Evolutionary conservation across 2,113 vertebrate genomes (phyloP), one percentile per base, ranked within the genome.

Genomic region (Glareola pratincola): DNA sequence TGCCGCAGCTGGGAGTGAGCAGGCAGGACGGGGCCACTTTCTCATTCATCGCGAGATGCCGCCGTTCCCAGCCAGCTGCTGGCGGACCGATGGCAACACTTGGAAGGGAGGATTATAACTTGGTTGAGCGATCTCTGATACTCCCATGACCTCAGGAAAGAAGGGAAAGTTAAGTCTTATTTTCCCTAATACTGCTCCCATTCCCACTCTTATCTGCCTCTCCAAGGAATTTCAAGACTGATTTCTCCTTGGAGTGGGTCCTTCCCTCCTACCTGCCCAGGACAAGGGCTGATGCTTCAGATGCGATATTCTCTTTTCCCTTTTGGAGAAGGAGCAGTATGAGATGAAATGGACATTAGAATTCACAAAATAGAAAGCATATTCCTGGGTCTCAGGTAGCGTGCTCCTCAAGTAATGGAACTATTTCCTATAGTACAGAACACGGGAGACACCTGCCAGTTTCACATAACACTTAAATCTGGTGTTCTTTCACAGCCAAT

Each of bases 1-100:
- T 83, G 81, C 91, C 96, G 74, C 22, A 59, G 67, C 81, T 73
- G 77, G 72, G 48, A 85, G 36, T 9, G 71, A 91, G 77, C 69
- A 88, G 87, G 59, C 71, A 89, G 71, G 45, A 37, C 48, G 75
- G 71, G 21, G 57, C 36, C 69, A 13, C 74, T 72, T 69, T 73
- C 43, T 47, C 57, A 50, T 75, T 78, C 53, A 18, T 50, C 30
- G 45, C 4, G 0, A 69, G 94, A 81, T 82, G 54, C 45, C 74
- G 73, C 26, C 32, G 32, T 85, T 90, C 18, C 10, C 22, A 54
- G 48, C 34, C 60, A 85, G 77, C 64, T 67, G 30, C 85, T 76
- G 77, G 36, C 12, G 8, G 48, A 37, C n/a, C 2, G 2, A 78
- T 64, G 85, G 59, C 72, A 71, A 9, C 0, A 0, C 51, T 53